These are phyloP conservation scores for Myanophis thanlyinensis DNA, from an alignment of 2,113 vertebrate genomes.

Conservation along the genomic window DNA sequence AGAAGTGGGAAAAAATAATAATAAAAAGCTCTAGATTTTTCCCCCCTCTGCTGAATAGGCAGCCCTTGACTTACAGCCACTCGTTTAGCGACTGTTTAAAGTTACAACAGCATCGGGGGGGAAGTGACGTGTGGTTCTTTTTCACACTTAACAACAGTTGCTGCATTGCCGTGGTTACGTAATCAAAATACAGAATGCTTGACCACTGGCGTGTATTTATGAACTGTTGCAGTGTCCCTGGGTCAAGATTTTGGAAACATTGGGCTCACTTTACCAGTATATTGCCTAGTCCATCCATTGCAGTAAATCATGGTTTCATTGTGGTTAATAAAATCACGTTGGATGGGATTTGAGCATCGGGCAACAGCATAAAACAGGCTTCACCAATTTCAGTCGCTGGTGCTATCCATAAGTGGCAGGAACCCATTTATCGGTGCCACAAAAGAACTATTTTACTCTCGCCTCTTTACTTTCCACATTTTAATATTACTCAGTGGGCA, in stretches of 20 bases:
- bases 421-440: neutral
- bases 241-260: neutral
- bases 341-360: neutral
- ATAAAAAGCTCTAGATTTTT: too few relatives aligned
- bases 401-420: neutral
- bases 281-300: neutral
- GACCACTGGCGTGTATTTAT: too few relatives aligned
- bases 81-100: too few relatives aligned
- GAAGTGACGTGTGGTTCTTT: neutral
- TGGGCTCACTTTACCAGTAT: neutral
- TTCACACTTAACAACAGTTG: neutral
- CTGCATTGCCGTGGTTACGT: too few relatives aligned
- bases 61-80: neutral
- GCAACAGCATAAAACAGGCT: neutral
- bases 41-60: neutral
- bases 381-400: neutral
- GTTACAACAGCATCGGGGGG: neutral
- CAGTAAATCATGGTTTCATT: neutral
- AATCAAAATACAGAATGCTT: neutral
- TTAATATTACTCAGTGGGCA: neutral
- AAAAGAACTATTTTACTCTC: neutral
- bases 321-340: neutral
- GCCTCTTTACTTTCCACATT: neutral
- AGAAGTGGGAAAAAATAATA: neutral
- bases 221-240: too few relatives aligned